Evolutionary conservation across 2,888 invertebrate species (phyloP), one percentile per base, ranked within the genome.

Genomic region (Watsonalla cultraria): DNA sequence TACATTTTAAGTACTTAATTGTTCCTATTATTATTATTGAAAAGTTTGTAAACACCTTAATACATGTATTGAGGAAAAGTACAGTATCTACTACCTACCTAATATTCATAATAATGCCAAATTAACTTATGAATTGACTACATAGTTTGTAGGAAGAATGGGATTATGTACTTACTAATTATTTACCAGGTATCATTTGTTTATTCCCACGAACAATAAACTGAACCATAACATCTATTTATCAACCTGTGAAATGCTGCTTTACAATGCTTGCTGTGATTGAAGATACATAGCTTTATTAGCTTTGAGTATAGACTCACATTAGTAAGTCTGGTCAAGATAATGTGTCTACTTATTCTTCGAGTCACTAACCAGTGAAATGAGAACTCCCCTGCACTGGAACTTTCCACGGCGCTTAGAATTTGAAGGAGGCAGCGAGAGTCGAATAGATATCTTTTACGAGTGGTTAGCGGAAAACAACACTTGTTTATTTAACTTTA

Each of bases 401-500:
- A 56, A 54, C 33, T 47, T 47, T 33, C 33, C n/a, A 33, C 15
- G 24, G 7, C 7, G 37, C 2, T 2, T 13, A 4, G 13, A 49
- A 37, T n/a, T 13, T 15, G 37, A 33, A 14, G 49, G 37, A 14
- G 37, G 37, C 9, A 13, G 47, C 35, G 5, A 13, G 35, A 9
- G 14, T 45, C 14, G 7, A 39, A 9, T 39, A 45, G 24, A 52
- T 52, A 39, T 54, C 51, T 54, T 50, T 56, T 56, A 53, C 54
- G 46, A 51, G 54, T 52, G 57, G 55, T 49, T 64, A 56, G 66
- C 11, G 11, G 11, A 42, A 42, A 11, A 42, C 42, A 11, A 1
- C 42, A 37, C 11, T 11, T 42, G 42, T 11, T 42, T 42, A 42
- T 11, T 42, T 71, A 70, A 72, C 67, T 66, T 65, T 57, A 66